A percentile compares a stretch with the other conserved stretches of the same genome.
phyloP scores from a whole-genome alignment of 2,113 vertebrate genomes.

The Larimichthys polyactis region DNA sequence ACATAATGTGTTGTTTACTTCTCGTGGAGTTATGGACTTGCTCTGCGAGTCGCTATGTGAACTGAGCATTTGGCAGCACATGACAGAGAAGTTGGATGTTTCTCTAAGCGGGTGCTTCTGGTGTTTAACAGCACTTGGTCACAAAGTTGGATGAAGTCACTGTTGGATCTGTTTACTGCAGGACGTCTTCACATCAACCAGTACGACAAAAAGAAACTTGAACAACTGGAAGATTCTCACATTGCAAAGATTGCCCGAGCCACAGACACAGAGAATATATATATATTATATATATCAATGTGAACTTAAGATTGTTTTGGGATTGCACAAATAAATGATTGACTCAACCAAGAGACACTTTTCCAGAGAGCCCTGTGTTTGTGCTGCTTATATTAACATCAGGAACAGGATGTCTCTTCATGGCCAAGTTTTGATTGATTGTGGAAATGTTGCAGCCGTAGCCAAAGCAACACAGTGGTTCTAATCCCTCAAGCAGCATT shows the following conservation, averaged over 20 bases:
- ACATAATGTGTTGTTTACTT: not conserved
- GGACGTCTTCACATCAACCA: not conserved
- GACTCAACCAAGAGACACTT: not conserved
- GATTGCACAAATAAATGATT: not conserved
- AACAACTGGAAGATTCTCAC: not conserved
- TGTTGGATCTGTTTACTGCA: not conserved
- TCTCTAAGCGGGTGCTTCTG: not conserved
- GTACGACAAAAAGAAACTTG: not conserved
- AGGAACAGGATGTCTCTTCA: slow-evolving; percentile 15
- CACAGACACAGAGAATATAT: too few species aligned
- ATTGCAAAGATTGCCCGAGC: too few species aligned
- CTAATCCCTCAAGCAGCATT: not conserved
- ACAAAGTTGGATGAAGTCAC: slow-evolving; percentile 7
- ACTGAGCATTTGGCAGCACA: not conserved
- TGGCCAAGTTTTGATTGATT: slow-evolving; percentile 8
- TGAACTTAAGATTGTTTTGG: not conserved
- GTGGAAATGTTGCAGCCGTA: not conserved
- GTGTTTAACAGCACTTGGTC: slow-evolving; percentile 1
- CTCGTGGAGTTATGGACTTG: not conserved
- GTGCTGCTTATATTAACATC: slow-evolving; percentile 11
- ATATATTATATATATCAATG: not conserved
- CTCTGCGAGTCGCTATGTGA: not conserved
- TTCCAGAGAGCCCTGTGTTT: not conserved
- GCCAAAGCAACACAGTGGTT: not conserved
- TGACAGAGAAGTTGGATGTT: not conserved